A percentile compares a stretch with the other conserved stretches of the same genome.
These are phyloP conservation scores for Drosophila truncata DNA, from an alignment of 1,140 invertebrate species.

Conservation along the genomic window DNA sequence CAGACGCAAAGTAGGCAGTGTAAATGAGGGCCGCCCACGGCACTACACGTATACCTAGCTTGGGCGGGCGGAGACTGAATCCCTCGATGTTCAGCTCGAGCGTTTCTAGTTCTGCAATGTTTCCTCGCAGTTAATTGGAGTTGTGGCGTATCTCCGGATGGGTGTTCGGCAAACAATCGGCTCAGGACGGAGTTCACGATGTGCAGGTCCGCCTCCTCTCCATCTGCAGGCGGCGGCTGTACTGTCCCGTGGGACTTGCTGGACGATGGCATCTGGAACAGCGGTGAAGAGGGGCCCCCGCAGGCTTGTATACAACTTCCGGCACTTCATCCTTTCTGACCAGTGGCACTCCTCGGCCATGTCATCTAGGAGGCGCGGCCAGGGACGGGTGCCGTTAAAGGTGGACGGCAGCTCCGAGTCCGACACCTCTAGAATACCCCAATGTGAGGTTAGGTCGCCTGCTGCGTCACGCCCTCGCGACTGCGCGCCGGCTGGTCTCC, in stretches of 20 bases:
- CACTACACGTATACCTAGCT: not conserved
- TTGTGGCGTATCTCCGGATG: not conserved
- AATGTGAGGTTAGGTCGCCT: not conserved
- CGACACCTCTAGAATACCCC: not conserved
- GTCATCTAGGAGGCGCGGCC: not conserved
- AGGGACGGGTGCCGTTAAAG: not conserved
- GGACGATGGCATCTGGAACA: too few relatives aligned
- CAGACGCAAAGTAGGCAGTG: too few relatives aligned
- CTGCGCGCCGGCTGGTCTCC: too few relatives aligned
- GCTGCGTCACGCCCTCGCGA: not conserved
- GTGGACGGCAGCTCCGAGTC: not conserved
- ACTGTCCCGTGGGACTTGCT: not conserved
- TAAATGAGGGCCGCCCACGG: too few relatives aligned
- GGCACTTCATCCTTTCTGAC: not conserved
- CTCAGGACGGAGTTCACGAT: not conserved
- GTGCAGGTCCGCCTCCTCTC: not conserved
- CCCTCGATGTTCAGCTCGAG: not conserved
- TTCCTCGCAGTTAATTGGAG: not conserved
- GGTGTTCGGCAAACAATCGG: not conserved
- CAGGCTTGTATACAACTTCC: not conserved
- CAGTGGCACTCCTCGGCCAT: slow-evolving; percentile 1
- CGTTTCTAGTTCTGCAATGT: not conserved
- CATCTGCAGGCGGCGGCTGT: not conserved
- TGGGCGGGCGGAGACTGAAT: not conserved
- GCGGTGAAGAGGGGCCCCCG: too few relatives aligned